Evolutionary conservation across 1,140 invertebrate genomes (phyloP).

Genomic region (Lethrus apterus): DNA sequence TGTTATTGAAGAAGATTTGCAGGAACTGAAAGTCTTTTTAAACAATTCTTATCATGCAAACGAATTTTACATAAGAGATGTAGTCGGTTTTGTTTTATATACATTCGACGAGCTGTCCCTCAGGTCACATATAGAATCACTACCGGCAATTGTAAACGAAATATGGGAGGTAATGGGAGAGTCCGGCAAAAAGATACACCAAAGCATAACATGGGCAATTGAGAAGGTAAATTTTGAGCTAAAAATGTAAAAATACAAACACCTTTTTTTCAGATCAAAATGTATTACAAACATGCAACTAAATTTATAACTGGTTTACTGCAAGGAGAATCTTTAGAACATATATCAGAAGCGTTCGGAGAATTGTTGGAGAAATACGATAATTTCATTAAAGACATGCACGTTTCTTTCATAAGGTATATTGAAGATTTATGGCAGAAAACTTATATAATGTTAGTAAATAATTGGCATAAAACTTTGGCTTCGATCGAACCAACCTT

Average conservation of each 20-base stretch:
- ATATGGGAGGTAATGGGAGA: slow-evolving; percentile 78
- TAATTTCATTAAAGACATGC: slow-evolving; percentile 66
- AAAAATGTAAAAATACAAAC: slow-evolving; percentile 3
- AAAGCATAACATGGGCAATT: slow-evolving; percentile 66
- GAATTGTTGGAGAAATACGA: slow-evolving; percentile 67
- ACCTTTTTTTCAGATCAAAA: slow-evolving; percentile 51
- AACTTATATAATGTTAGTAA: slow-evolving; percentile 49
- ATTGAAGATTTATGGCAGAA: slow-evolving; percentile 65
- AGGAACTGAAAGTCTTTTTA: slow-evolving; percentile 59
- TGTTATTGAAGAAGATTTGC: slow-evolving; percentile 63
- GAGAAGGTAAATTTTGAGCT: slow-evolving; percentile 47
- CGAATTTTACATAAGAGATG: slow-evolving; percentile 75
- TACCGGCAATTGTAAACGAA: slow-evolving; percentile 71
- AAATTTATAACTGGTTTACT: slow-evolving; percentile 59
- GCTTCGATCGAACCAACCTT: slow-evolving; percentile 68
- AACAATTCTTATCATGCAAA: slow-evolving; percentile 72
- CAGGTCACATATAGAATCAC: slow-evolving; percentile 64
- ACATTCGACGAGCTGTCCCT: slow-evolving; percentile 70
- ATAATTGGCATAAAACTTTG: slow-evolving; percentile 63
- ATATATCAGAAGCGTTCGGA: slow-evolving; percentile 59
- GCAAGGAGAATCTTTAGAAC: slow-evolving; percentile 62
- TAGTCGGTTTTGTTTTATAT: slow-evolving; percentile 58
- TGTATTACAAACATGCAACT: slow-evolving; percentile 58
- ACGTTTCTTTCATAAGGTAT: slow-evolving; percentile 67
- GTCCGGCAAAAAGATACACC: slow-evolving; percentile 65